phyloP scores from a whole-genome alignment of 2,888 invertebrate genomes.

The Phragmatobia fuliginosa region DNA sequence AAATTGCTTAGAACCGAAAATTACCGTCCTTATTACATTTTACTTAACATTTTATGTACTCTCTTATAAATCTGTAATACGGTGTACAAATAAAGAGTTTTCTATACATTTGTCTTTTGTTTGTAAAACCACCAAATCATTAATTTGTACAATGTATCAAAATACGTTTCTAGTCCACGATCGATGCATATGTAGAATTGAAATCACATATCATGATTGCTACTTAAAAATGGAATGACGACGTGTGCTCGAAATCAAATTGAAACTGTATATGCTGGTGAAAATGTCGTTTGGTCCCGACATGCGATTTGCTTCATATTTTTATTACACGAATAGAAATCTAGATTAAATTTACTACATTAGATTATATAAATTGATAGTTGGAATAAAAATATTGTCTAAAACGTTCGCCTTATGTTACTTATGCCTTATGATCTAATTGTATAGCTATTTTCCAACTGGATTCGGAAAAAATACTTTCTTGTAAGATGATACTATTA shows the following conservation, averaged over 20 bases:
- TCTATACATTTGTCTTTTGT: background rate
- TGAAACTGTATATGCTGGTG: conserved; percentile 70
- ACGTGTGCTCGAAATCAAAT: conserved; percentile 74
- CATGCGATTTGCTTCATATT: conserved; percentile 43
- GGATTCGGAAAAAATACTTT: too few relatives aligned
- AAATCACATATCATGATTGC: conserved; percentile 76
- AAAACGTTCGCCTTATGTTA: background rate
- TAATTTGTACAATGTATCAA: background rate
- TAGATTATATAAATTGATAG: conserved; percentile 24
- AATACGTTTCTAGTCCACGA: background rate
- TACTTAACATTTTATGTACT: too few relatives aligned
- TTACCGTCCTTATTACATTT: too few relatives aligned
- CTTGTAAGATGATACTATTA: too few relatives aligned
- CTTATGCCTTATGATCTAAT: too few relatives aligned
- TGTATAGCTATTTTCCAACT: too few relatives aligned
- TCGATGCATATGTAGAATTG: conserved; percentile 46
- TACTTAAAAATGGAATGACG: conserved; percentile 78
- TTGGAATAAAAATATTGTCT: background rate
- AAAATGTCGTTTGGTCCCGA: conserved; percentile 66
- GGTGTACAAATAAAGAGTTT: too few relatives aligned
- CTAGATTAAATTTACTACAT: conserved; percentile 46
- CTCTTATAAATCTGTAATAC: too few relatives aligned
- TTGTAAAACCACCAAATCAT: background rate
- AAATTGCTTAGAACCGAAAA: too few relatives aligned
- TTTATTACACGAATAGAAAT: conserved; percentile 48